These are phyloP conservation scores for Acanthiza pusilla DNA, from an alignment of 2,797 vertebrate species.

Conservation along the genomic window DNA sequence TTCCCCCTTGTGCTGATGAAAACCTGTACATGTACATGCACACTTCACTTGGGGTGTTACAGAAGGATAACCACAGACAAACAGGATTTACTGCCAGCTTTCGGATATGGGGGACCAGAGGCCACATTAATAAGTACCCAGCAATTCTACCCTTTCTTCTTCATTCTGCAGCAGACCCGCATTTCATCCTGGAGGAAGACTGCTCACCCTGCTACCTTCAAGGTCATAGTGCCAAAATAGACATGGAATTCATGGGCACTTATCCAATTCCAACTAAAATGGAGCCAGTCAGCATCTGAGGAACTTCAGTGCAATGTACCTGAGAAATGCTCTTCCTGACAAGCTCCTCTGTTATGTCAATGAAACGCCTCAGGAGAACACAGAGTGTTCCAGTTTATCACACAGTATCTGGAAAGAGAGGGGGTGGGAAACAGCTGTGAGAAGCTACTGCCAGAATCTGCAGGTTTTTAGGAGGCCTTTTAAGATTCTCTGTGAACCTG, in stretches of 20 bases:
- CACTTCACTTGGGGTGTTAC: not conserved
- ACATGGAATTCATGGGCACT: not conserved
- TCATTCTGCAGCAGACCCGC: not conserved
- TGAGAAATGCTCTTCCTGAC: not conserved
- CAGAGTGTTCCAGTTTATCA: not conserved
- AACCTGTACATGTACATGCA: not conserved
- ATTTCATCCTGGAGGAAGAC: not conserved
- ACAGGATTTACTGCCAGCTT: not conserved
- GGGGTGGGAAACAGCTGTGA: not conserved
- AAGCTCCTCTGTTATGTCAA: not conserved
- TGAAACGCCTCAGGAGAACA: not conserved
- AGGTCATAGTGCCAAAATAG: not conserved
- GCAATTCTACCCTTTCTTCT: not conserved
- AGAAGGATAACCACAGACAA: not conserved
- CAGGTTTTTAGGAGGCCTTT: not conserved
- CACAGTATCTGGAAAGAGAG: not conserved
- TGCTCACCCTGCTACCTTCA: not conserved
- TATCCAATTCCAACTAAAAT: not conserved
- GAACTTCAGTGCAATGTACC: not conserved
- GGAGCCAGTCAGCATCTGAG: not conserved
- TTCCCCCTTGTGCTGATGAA: not conserved
- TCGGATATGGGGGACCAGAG: not conserved
- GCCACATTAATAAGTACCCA: not conserved
- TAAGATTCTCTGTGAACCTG: not conserved
- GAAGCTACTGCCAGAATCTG: not conserved